A percentile compares a stretch with the other conserved stretches of the same genome.
phyloP scores from a whole-genome alignment of 2,888 invertebrate genomes.

The Andrena chrysosceles region DNA sequence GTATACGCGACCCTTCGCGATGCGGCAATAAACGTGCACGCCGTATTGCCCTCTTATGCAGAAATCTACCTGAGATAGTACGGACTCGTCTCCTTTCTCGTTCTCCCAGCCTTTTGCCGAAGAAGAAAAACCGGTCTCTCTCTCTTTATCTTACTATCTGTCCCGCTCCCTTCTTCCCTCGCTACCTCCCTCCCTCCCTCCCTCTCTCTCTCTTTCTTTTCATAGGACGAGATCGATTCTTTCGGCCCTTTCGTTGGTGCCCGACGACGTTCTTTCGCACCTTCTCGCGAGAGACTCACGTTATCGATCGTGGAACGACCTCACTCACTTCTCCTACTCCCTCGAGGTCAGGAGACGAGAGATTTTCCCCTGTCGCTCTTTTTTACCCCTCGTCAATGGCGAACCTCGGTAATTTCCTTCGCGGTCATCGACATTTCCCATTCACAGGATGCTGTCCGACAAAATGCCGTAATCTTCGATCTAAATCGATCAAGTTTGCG shows the following conservation, averaged over 20 bases:
- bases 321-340: constrained; percentile 74
- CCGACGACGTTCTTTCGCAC: constrained; percentile 68
- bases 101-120: constrained; percentile 21
- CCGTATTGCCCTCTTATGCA: constrained; percentile 52
- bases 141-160: background rate
- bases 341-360: constrained; percentile 72
- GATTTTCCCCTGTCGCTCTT: constrained; percentile 54
- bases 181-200: background rate
- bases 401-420: constrained; percentile 39
- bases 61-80: constrained; percentile 60
- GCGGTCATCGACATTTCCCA: constrained; percentile 65
- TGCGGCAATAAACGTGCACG: constrained; percentile 61
- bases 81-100: constrained; percentile 23
- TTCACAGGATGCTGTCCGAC: constrained; percentile 31
- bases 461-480: constrained; percentile 11
- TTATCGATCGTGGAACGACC: constrained; percentile 76
- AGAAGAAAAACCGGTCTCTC: constrained; percentile 38
- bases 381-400: constrained; percentile 26
- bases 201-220: constrained; percentile 48
- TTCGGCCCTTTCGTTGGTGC: constrained; percentile 56
- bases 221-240: constrained; percentile 61
- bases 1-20: constrained; percentile 62
- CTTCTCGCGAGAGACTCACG: constrained; percentile 67
- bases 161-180: background rate
- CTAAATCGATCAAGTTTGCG: constrained; percentile 22